A percentile compares a stretch with the other conserved stretches of the same genome.
These are phyloP conservation scores for Thamnophis sirtalis DNA, from an alignment of 2,113 vertebrate genomes.

Conservation along the genomic window DNA sequence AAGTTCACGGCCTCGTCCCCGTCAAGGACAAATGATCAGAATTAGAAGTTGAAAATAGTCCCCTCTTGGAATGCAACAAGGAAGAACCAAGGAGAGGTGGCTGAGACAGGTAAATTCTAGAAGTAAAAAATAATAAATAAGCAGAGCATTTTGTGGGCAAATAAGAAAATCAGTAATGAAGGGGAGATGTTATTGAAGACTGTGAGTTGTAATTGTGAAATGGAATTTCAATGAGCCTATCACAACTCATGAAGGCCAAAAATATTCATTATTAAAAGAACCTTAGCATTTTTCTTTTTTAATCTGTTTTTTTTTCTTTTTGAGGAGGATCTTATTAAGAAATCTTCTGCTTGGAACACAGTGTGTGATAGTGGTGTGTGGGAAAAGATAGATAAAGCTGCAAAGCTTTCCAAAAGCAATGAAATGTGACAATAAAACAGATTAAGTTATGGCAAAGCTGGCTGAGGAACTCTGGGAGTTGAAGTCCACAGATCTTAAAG, in stretches of 20 bases:
- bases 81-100: conserved; percentile 21
- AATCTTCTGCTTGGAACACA: conserved; percentile 50
- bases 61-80: conserved; percentile 50
- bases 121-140: conserved; percentile 36
- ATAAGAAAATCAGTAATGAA: conserved; percentile 37
- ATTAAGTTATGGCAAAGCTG: neutral
- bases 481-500: too few species aligned
- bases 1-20: too few species aligned
- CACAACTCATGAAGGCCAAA: conserved; percentile 57
- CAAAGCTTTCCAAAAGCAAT: neutral
- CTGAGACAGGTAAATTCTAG: conserved; percentile 32
- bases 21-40: conserved; percentile 74
- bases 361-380: neutral
- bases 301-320: neutral
- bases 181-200: conserved; percentile 31
- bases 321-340: conserved; percentile 37
- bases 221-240: conserved; percentile 38
- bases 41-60: conserved; percentile 52
- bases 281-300: neutral
- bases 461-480: too few species aligned
- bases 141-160: conserved; percentile 22
- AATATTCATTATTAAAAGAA: conserved; percentile 55
- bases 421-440: neutral
- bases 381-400: neutral
- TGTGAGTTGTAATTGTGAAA: conserved; percentile 16